Conservation (phyloP, 2,113 vertebrate genomes). For the Heptranchias perlo region DNA sequence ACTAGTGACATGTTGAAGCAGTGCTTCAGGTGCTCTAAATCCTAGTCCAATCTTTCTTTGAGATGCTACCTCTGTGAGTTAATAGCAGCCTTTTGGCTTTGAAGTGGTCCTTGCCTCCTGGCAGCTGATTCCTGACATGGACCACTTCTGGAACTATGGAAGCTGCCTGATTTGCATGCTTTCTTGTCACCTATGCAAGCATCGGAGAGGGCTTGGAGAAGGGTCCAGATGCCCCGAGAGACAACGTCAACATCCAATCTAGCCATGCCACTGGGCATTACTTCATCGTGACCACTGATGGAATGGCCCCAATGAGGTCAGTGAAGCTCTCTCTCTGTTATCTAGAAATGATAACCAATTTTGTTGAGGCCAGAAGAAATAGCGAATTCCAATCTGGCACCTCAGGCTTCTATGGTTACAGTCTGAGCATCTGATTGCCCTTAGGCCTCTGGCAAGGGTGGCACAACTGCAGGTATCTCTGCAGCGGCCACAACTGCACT, state of each 20-base stretch:
- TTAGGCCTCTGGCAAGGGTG: background rate
- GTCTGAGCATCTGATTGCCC: background rate
- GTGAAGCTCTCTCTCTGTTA: background rate
- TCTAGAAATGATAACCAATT: background rate
- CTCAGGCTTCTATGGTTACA: background rate
- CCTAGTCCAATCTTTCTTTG: background rate
- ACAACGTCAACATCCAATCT: background rate
- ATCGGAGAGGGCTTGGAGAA: background rate
- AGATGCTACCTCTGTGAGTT: background rate
- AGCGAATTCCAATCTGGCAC: background rate
- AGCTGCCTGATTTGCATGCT: background rate
- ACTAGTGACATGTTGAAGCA: background rate
- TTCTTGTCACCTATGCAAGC: background rate
- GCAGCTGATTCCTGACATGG: background rate
- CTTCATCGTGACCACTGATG: background rate
- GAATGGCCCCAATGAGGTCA: background rate
- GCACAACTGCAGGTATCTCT: background rate
- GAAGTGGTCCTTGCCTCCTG: background rate
- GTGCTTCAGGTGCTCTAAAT: background rate
- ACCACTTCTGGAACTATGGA: background rate
- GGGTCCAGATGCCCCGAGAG: background rate
- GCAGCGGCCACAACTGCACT: too few species aligned
- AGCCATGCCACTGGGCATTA: background rate
- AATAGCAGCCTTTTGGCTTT: background rate
- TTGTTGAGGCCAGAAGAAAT: background rate